Base-by-base conservation (phyloP, 2,888 invertebrate genomes). In the Apotomis betuletana region DNA sequence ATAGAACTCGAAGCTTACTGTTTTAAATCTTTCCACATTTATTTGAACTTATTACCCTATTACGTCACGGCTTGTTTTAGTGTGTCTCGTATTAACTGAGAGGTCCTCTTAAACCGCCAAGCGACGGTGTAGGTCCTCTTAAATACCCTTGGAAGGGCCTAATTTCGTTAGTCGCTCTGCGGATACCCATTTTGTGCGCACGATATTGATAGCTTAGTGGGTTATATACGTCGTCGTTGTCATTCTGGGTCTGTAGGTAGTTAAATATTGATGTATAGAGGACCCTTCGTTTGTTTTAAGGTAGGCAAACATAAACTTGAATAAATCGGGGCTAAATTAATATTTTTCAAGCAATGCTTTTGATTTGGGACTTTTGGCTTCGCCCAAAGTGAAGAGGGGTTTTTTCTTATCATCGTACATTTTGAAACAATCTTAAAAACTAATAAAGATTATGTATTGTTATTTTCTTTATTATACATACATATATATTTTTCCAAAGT, bases 31-130 rank as follows among this genome's bases (percentile, higher is more conserved):
- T 13, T 51, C n/a, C 6, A 4, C 41, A 49, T 0, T 55, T 13
- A 6, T 12, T 12, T 44, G 4, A 65, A 6, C 44, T 9, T 67
- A 52, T 67, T 71, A 71, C 55, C 51, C 62, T 62, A 67, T 71
- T 58, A 62, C 62, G 62, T 41, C 62, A 67, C 61, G 62, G 57
- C 57, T 44, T 52, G 67, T 58, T 62, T 62, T 52, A 52, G 51
- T 36, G 57, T 67, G 62, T 71, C 36, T 67, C 52, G 58, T 62
- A 67, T 71, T 51, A 67, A 71, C 49, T 51, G 44, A 62, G 52
- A 54, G 49, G 51, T 27, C 61, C 61, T 64, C 54, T 55, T 67
- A 64, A 27, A 54, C 54, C 54, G 64, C 44, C 41, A 5, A 54
- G 38, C 41, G 36, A 55, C 67, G 62, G 71, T 71, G 62, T 52